phyloP scores from a whole-genome alignment of 2,888 invertebrate genomes.

The Platypus cylindrus region DNA sequence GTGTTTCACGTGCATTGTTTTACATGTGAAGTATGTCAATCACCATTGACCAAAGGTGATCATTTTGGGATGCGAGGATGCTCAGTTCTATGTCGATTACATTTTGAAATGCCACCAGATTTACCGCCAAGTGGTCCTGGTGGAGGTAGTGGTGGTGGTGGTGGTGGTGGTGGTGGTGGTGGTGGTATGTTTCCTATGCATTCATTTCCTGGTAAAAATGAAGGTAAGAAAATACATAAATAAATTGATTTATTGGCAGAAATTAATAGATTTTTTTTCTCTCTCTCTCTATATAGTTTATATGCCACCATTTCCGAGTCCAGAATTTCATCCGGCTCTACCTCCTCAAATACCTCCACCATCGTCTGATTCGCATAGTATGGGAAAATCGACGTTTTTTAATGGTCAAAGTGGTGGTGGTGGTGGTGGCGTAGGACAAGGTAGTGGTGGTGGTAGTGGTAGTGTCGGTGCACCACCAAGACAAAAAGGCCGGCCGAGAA shows the following conservation, averaged over 20 bases:
- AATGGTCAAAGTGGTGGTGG: conserved; percentile 31
- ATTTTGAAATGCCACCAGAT: conserved; percentile 45
- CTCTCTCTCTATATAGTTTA: no score
- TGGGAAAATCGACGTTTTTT: conserved; percentile 40
- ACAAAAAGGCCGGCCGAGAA: conserved; percentile 81
- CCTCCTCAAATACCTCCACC: conserved; percentile 13
- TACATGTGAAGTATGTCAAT: conserved; percentile 79
- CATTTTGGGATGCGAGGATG: conserved; percentile 87
- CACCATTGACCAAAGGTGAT: conserved; percentile 82
- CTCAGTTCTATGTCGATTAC: conserved; percentile 73
- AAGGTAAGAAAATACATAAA: conserved; percentile 9
- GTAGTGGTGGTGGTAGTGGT: no score
- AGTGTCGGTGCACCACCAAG: conserved; percentile 62
- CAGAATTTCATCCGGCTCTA: conserved; percentile 34
- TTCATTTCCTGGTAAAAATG: conserved; percentile 15
- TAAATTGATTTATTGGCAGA: background rate
- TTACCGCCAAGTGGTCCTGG: conserved; percentile 23
- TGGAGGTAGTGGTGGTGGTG: no score
- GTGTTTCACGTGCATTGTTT: conserved; percentile 94
- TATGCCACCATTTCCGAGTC: conserved; percentile 44
- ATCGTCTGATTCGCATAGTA: conserved; percentile 9
- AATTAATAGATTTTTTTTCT: no score
- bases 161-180: no score
- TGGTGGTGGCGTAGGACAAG: no score
- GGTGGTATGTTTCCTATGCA: conserved; percentile 19